Percentiles rank a stretch among this genome's conserved stretches.
phyloP scores from a whole-genome alignment of 2,797 vertebrate species.

The Tangara arthus region DNA sequence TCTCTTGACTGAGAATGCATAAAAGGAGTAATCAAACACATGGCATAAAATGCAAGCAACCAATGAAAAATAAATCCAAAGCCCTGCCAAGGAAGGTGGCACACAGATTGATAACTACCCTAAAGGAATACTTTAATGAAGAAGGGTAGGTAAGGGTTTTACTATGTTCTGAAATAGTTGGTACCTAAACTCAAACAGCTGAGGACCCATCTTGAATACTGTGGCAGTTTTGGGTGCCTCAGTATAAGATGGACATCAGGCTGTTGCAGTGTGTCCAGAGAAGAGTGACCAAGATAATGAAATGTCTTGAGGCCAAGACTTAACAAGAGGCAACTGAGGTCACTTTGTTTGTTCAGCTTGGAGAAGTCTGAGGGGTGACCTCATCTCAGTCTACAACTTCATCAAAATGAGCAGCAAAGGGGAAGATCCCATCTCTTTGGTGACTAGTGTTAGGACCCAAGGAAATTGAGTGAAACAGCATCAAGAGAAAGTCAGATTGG shows the following conservation, averaged over 20 bases:
- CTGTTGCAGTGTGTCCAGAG: background rate
- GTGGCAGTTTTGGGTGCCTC: background rate
- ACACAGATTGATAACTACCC: background rate
- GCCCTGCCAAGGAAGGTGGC: background rate
- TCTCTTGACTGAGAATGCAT: background rate
- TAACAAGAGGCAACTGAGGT: fast-evolving
- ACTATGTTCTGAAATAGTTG: background rate
- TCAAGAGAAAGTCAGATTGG: background rate
- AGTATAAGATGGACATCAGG: background rate
- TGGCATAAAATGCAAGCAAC: background rate
- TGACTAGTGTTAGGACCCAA: background rate
- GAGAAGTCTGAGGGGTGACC: background rate
- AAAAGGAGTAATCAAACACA: background rate
- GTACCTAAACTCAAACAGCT: background rate
- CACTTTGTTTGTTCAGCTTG: background rate
- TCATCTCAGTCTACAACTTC: background rate
- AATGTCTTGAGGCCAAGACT: background rate
- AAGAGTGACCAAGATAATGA: background rate
- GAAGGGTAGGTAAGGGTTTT: background rate
- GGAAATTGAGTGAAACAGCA: background rate
- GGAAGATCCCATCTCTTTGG: background rate
- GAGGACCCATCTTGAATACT: background rate
- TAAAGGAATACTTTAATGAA: background rate
- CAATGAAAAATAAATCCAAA: background rate
- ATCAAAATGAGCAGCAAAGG: background rate